Evolutionary conservation across 92 coral and sea anemone species (phyloP).

Genomic region (Meandrina meandrites): DNA sequence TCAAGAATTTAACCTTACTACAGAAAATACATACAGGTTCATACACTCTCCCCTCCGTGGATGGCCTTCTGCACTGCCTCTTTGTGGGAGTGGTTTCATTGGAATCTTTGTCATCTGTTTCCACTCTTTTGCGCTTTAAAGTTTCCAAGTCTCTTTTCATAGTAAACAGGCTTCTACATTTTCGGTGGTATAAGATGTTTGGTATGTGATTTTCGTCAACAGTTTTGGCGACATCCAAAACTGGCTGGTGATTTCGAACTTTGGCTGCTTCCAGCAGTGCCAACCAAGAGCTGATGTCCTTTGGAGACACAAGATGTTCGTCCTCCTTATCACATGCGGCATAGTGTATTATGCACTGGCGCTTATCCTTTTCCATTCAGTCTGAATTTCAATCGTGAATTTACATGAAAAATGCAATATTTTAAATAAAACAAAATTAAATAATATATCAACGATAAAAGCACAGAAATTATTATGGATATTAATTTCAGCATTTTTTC

Average conservation of each 20-base stretch:
- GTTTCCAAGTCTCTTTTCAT: slow-evolving; percentile 18
- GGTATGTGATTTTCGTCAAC: slow-evolving; percentile 39
- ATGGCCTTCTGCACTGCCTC: slow-evolving; percentile 18
- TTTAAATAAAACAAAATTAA: background rate
- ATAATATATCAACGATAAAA: no score
- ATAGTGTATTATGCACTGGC: slow-evolving; percentile 25
- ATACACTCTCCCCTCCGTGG: slow-evolving; percentile 30
- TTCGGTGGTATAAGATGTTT: slow-evolving; percentile 43
- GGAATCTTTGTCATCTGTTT: slow-evolving; percentile 10
- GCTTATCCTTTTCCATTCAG: slow-evolving; percentile 13
- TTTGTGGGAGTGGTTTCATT: slow-evolving; percentile 21
- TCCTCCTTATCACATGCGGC: slow-evolving; percentile 10
- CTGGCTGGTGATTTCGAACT: slow-evolving; percentile 28
- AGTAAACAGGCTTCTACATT: slow-evolving; percentile 33
- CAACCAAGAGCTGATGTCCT: slow-evolving; percentile 32
- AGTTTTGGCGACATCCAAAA: slow-evolving; percentile 31
- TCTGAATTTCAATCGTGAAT: slow-evolving; percentile 1
- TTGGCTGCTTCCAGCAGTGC: slow-evolving; percentile 47
- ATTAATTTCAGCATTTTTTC: no score
- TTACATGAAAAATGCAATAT: slow-evolving; percentile 2
- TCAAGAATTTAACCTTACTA: slow-evolving; percentile 37
- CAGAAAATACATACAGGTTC: slow-evolving; percentile 53
- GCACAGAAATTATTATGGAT: no score
- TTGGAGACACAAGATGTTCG: slow-evolving; percentile 6
- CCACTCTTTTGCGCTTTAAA: slow-evolving; percentile 17